Base-by-base conservation (phyloP, 2,113 vertebrate species). In the Podarcis muralis region DNA sequence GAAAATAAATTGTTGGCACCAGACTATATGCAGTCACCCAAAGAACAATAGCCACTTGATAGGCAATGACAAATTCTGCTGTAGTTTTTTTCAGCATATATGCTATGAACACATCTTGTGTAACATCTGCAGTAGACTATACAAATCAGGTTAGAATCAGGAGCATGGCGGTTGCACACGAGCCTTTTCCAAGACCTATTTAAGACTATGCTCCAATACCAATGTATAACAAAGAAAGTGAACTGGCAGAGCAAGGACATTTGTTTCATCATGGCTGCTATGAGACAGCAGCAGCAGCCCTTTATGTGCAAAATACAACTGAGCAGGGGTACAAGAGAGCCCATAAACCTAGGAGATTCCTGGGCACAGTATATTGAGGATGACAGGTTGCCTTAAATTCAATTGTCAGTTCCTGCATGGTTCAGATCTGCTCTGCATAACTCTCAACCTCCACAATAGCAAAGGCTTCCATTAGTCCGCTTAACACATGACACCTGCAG, bases 1-100 rank as follows among this genome's bases (percentile, higher is more conserved):
- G 2, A 4, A 71, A 59, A 91, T 87, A 82, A 12, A 2, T 90
- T 68, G 90, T 87, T 69, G 85, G 65, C 88, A 89, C 11, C n/a
- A 57, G 22, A 32, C 11, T 80, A 86, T 69, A 86, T 15, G 82
- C 71, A 86, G 81, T 5, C 1, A 1, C 16, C 69, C 87, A 0
- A 1, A 90, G 87, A 83, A 77, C 13, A 71, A 66, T 13, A 91
- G 59, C 59, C 40, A 72, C 7, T 68, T 75, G 30, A 59, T 74
- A 71, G 48, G 48, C 48, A 11, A 11, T 53, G 90, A 76, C 78
- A 12, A 88, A 81, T 8, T 89, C 5, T 13, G 35, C 22, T 23
- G 23, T 25, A 74, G 6, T 11, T 65, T 32, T 74, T 43, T 66
- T 20, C 66, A 16, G 4, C 22, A 16, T 48, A 53, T 25, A 16